Percentiles rank a stretch among this genome's conserved stretches.
phyloP scores from a whole-genome alignment of 2,888 invertebrate species.

The Zaprionus bogoriensis region DNA sequence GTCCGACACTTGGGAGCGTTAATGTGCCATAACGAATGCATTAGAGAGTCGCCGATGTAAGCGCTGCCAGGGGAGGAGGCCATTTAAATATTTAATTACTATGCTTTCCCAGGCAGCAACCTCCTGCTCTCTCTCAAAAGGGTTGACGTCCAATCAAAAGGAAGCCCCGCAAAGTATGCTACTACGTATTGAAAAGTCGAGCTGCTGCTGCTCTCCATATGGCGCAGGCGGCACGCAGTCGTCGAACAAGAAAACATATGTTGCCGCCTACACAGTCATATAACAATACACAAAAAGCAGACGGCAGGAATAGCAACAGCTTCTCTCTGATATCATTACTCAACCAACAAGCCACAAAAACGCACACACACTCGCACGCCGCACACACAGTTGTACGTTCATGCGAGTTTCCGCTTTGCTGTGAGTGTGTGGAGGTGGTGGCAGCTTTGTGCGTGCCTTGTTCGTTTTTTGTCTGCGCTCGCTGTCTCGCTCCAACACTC shows the following conservation, averaged over 20 bases:
- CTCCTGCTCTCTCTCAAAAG: background rate
- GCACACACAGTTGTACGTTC: background rate
- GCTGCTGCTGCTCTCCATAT: slow-evolving; percentile 44
- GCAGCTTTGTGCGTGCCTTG: slow-evolving; percentile 37
- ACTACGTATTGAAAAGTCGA: slow-evolving; percentile 38
- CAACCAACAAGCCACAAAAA: slow-evolving; percentile 54
- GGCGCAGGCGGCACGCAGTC: slow-evolving; percentile 14
- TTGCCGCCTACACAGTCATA: slow-evolving; percentile 40
- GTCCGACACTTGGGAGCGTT: slow-evolving; percentile 63
- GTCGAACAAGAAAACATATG: slow-evolving; percentile 58
- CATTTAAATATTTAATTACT: slow-evolving; percentile 71
- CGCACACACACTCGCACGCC: slow-evolving; percentile 30
- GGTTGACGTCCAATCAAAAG: slow-evolving; percentile 19
- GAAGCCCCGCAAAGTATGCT: slow-evolving; percentile 51
- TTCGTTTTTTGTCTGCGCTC: slow-evolving; percentile 51
- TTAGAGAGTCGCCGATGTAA: slow-evolving; percentile 58
- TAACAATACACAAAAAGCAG: slow-evolving; percentile 36
- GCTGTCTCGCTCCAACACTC: background rate
- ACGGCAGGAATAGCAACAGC: slow-evolving; percentile 50
- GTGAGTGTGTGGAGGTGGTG: background rate
- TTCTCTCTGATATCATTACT: slow-evolving; percentile 74
- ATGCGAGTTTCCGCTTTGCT: slow-evolving; percentile 46
- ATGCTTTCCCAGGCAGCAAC: background rate
- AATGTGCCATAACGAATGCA: slow-evolving; percentile 77
- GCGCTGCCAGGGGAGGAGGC: slow-evolving; percentile 40